Evolutionary conservation across 1,140 invertebrate species (phyloP).

Genomic region (Tyrophagus putrescentiae): DNA sequence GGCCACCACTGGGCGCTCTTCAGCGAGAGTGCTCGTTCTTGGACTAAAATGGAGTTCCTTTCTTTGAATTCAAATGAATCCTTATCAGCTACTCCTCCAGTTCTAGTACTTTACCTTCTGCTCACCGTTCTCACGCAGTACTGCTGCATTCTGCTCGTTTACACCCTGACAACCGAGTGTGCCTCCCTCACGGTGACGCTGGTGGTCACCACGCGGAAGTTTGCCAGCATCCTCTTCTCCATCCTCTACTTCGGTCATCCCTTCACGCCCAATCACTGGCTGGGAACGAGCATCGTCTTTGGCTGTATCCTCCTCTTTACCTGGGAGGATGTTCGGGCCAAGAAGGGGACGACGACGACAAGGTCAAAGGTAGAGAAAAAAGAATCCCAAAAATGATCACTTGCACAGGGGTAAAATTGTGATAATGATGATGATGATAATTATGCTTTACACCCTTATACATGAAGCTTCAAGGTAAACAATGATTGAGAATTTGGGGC

Average conservation of each 20-base stretch:
- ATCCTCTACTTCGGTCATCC: constrained; percentile 89
- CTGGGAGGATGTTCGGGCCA: no score
- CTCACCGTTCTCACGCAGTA: constrained; percentile 82
- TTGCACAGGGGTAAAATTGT: no score
- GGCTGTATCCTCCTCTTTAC: no score
- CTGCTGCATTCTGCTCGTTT: constrained; percentile 85
- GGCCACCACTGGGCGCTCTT: constrained; percentile 73
- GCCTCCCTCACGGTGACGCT: constrained; percentile 85
- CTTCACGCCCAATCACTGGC: constrained; percentile 82
- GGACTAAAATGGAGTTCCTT: constrained; percentile 43
- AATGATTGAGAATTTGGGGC: no score
- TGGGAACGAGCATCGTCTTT: constrained; percentile 80
- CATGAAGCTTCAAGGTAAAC: no score
- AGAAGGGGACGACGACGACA: no score
- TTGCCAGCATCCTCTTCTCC: constrained; percentile 81
- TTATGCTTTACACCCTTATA: no score
- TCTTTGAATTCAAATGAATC: constrained; percentile 31
- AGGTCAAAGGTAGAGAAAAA: no score
- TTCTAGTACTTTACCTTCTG: constrained; percentile 59
- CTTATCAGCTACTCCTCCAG: constrained; percentile 44
- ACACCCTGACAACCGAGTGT: constrained; percentile 80
- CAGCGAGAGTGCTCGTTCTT: constrained; percentile 57
- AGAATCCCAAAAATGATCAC: no score
- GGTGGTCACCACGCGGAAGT: constrained; percentile 87
- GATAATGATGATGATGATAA: no score